phyloP scores from a whole-genome alignment of 2,888 invertebrate genomes.

The Halocaridina rubra region DNA sequence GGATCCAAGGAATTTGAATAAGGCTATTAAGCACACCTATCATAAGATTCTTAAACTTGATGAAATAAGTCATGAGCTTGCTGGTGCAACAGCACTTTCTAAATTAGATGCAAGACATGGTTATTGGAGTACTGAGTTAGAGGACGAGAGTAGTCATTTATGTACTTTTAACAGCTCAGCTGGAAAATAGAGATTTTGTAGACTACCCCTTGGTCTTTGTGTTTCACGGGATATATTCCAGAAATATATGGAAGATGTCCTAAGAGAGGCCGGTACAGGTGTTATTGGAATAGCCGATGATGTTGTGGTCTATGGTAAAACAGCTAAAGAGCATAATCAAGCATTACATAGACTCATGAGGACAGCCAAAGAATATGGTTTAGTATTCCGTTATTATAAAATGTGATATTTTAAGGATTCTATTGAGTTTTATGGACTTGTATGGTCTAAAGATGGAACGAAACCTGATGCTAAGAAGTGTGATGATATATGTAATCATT shows the following conservation, averaged over 20 bases:
- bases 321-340: background rate
- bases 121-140: background rate
- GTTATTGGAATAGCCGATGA: background rate
- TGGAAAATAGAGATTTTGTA: background rate
- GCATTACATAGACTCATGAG: background rate
- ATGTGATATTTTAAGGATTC: background rate
- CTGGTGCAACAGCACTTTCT: background rate
- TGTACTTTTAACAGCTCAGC: background rate
- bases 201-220: background rate
- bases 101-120: background rate
- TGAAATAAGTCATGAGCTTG: background rate
- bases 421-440: background rate
- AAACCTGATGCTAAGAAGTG: background rate
- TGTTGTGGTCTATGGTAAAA: background rate
- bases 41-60: background rate
- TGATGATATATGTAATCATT: background rate
- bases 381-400: background rate
- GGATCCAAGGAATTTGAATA: background rate
- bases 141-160: background rate
- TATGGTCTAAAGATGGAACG: background rate
- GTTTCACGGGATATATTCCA: background rate
- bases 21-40: background rate
- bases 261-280: background rate
- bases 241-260: background rate
- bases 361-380: background rate